Evolutionary conservation across 2,888 invertebrate genomes (phyloP).

Genomic region (Ctenicera cuprea): DNA sequence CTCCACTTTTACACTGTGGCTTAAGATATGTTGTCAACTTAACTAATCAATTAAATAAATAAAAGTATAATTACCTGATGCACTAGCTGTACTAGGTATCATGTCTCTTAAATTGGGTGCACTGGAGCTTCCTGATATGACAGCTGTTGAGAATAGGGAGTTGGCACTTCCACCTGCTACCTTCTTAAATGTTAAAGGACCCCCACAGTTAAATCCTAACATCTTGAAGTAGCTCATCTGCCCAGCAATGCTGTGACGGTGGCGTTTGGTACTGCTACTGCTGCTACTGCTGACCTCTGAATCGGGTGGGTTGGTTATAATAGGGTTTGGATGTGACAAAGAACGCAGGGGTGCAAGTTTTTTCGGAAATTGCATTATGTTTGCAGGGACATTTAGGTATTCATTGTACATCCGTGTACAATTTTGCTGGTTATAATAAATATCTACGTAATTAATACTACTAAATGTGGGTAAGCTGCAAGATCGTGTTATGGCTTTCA

Average conservation of each 20-base stretch:
- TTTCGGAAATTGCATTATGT: slow-evolving; percentile 14
- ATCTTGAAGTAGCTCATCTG: slow-evolving; percentile 96
- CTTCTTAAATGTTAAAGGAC: slow-evolving; percentile 75
- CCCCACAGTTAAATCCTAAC: slow-evolving; percentile 85
- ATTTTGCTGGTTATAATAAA: slow-evolving; percentile 13
- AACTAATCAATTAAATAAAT: too few species aligned
- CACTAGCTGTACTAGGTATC: slow-evolving; percentile 85
- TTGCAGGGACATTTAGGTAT: slow-evolving; percentile 21
- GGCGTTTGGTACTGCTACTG: slow-evolving; percentile 79
- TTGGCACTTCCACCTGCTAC: slow-evolving; percentile 82
- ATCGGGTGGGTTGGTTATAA: slow-evolving; percentile 67
- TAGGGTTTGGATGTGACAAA: slow-evolving; percentile 65
- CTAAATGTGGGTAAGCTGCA: slow-evolving; percentile 22
- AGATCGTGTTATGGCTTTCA: slow-evolving; percentile 18
- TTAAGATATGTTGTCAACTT: too few species aligned
- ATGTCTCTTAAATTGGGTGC: slow-evolving; percentile 93
- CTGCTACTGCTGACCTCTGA: slow-evolving; percentile 64
- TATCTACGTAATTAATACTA: neutral
- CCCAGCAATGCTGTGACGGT: slow-evolving; percentile 97
- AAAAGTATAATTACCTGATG: slow-evolving; percentile 79
- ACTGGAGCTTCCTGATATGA: slow-evolving; percentile 95
- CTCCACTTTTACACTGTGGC: too few species aligned
- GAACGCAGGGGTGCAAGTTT: slow-evolving; percentile 60
- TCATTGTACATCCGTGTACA: slow-evolving; percentile 31
- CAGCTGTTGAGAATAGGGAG: slow-evolving; percentile 96